Base-by-base conservation (phyloP, 2,113 vertebrate genomes). In the Bettongia penicillata region DNA sequence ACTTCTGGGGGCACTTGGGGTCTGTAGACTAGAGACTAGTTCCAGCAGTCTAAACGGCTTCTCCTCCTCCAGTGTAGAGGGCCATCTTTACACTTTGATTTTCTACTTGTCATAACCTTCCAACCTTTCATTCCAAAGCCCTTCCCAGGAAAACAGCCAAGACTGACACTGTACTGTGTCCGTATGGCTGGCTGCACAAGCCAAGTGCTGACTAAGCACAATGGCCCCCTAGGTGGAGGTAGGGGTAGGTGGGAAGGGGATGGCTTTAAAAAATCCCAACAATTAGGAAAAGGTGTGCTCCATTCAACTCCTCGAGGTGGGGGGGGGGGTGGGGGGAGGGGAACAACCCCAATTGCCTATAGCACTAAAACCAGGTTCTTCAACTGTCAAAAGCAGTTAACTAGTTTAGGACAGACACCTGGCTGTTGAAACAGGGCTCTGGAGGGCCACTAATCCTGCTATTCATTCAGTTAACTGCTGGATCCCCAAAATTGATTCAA, bases 151-250 rank as follows among this genome's bases (percentile, higher is more conserved):
- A 84, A 84, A 43, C 8, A n/a, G n/a, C 19, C 68, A 84, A 84
- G 68, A 8, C 96, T 95, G 96, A 51, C 97, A 95, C 95, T 68
- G 91, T 95, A 96, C 90, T 96, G 96, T 94, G 97, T 95, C 93
- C 96, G 95, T 94, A 77, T 53, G 96, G 97, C 16, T 97, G 96
- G 95, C 95, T 98, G 96, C 91, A 91, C 91, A 91, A 97, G 95
- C 97, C 97, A 98, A 97, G 91, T 97, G 98, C 98, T 98, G 98
- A 98, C 96, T 93, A 96, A 96, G 90, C 90, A 96, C 92, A 90
- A 97, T 94, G 89, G 68, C 31, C 93, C 68, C 91, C 16, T 89
- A 55, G 68, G 47, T 0, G 22, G 90, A 96, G 94, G 93, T 43
- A 90, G 89, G 51, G 24, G 50, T 93, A 55, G 49, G 89, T 93